Evolutionary conservation across 1,140 invertebrate genomes (phyloP).

Genomic region (Streblospio benedicti): DNA sequence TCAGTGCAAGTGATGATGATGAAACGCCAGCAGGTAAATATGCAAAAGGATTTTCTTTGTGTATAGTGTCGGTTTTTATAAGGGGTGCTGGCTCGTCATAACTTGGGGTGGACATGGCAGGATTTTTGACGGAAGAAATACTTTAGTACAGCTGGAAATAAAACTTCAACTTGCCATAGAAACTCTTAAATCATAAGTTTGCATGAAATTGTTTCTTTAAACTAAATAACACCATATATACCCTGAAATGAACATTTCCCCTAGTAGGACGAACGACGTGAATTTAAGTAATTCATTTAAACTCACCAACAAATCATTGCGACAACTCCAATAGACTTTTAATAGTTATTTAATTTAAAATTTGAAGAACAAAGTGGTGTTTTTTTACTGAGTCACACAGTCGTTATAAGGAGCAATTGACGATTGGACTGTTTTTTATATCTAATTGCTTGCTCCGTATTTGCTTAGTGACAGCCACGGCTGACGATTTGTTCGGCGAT

Average conservation of each 20-base stretch:
- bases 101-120: background rate
- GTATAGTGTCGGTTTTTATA: no score
- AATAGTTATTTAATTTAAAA: no score
- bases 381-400: no score
- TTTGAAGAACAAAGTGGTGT: no score
- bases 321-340: background rate
- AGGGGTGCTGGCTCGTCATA: background rate
- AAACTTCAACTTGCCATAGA: background rate
- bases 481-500: conserved; percentile 82
- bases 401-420: no score
- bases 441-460: background rate
- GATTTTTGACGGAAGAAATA: background rate
- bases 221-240: background rate
- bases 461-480: conserved; percentile 33
- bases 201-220: background rate
- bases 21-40: conserved; percentile 1
- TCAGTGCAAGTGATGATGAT: conserved; percentile 2
- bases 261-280: background rate
- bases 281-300: background rate
- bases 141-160: background rate
- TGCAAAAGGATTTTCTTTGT: no score
- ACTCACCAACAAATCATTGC: background rate
- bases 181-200: background rate
- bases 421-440: background rate
- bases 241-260: background rate